A percentile compares a stretch with the other conserved stretches of the same genome.
phyloP scores from a whole-genome alignment of 2,888 invertebrate species.

The Tortrix viridana region DNA sequence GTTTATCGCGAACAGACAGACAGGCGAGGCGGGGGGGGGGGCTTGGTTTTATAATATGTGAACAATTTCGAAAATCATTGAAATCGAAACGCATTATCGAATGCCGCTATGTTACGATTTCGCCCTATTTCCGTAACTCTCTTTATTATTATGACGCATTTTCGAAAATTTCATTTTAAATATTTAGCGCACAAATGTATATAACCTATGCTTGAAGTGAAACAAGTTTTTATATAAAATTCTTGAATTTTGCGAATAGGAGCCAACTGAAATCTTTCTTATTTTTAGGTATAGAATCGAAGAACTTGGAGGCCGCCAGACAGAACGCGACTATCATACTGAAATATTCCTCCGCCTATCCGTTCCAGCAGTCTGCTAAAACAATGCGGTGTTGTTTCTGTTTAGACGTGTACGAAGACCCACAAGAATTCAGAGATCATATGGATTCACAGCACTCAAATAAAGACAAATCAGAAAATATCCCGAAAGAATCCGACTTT shows the following conservation, averaged over 20 bases:
- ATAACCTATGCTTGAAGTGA: too few relatives aligned
- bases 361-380: slow-evolving; percentile 24
- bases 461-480: slow-evolving; percentile 12
- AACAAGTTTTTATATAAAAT: too few relatives aligned
- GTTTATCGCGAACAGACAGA: too few relatives aligned
- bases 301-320: slow-evolving; percentile 9
- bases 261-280: slow-evolving; percentile 18
- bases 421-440: slow-evolving; percentile 27
- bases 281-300: slow-evolving; percentile 23
- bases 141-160: too few relatives aligned
- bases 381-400: slow-evolving; percentile 32
- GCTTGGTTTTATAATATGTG: too few relatives aligned
- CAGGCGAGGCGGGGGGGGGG: too few relatives aligned
- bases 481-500: not conserved
- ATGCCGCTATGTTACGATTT: too few relatives aligned
- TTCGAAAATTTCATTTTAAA: too few relatives aligned
- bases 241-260: not conserved
- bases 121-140: too few relatives aligned
- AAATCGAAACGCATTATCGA: too few relatives aligned
- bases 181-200: too few relatives aligned
- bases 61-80: too few relatives aligned
- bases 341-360: slow-evolving; percentile 36
- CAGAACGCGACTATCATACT: slow-evolving; percentile 31
- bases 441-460: slow-evolving; percentile 20
- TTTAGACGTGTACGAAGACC: slow-evolving; percentile 14